Conservation (phyloP, 2,888 invertebrate genomes). For the Phoenoteleia sp. region DNA sequence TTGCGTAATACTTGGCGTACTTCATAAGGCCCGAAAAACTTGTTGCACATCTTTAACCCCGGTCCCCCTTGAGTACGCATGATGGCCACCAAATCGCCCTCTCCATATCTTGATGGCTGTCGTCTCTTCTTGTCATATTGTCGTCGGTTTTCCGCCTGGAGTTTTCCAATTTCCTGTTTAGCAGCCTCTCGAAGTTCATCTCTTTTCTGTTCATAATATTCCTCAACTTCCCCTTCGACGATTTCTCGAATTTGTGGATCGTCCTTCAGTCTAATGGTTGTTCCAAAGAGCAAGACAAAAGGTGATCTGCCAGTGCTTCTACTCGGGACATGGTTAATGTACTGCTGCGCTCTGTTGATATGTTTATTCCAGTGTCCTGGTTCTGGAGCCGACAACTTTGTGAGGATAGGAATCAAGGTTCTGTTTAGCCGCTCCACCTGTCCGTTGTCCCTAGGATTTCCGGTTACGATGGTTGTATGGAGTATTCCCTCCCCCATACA, state of each 20-base stretch:
- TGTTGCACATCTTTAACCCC: background rate
- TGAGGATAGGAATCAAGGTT: too few species aligned
- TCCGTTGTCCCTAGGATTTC: too few species aligned
- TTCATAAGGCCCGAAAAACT: background rate
- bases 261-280: background rate
- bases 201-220: background rate
- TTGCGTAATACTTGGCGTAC: slow-evolving; percentile 35
- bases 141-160: background rate
- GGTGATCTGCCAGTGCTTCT: background rate
- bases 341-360: too few species aligned
- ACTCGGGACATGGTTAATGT: too few species aligned
- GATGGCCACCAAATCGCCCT: background rate
- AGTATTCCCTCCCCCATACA: too few species aligned
- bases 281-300: background rate
- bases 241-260: background rate
- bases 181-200: background rate
- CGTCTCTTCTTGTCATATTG: background rate
- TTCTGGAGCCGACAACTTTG: too few species aligned
- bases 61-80: background rate
- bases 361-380: too few species aligned
- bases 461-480: too few species aligned
- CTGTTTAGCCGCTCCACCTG: too few species aligned
- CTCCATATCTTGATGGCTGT: background rate
- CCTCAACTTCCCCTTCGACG: background rate
- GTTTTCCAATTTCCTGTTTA: slow-evolving; percentile 1